A percentile compares a stretch with the other conserved stretches of the same genome.
phyloP scores from a whole-genome alignment of 2,888 invertebrate genomes.

The Oeneis ivallda region DNA sequence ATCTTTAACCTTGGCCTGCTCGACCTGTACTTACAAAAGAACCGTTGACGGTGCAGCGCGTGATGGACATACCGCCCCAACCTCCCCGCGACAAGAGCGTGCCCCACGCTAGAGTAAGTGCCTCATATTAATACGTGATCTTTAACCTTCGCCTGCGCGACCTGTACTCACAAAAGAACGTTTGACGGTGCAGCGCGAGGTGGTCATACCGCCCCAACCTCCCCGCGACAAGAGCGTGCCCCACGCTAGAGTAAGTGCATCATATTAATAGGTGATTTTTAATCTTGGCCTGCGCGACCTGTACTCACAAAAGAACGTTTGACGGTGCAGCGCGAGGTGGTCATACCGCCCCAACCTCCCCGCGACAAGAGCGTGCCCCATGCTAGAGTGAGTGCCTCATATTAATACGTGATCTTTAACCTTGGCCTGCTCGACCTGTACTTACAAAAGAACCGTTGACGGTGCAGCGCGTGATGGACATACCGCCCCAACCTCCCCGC shows the following conservation, averaged over 20 bases:
- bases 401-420: too few species aligned
- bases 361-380: constrained; percentile 69
- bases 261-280: too few species aligned
- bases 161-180: constrained; percentile 93
- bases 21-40: constrained; percentile 95
- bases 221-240: constrained; percentile 67
- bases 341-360: constrained; percentile 59
- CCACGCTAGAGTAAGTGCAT: too few species aligned
- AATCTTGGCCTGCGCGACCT: constrained; percentile 91
- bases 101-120: constrained; percentile 67
- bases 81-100: constrained; percentile 65
- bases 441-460: constrained; percentile 95
- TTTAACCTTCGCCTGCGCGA: constrained; percentile 90
- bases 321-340: constrained; percentile 91
- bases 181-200: constrained; percentile 93
- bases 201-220: constrained; percentile 69
- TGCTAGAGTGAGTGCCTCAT: too few species aligned
- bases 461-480: constrained; percentile 89
- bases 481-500: constrained; percentile 59
- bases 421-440: constrained; percentile 91
- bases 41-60: constrained; percentile 91
- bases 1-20: constrained; percentile 88
- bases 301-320: constrained; percentile 95
- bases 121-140: background rate
- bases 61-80: constrained; percentile 80